These are phyloP conservation scores for Rhizoglyphus robini DNA, from an alignment of 1,140 invertebrate species.

Conservation along the genomic window DNA sequence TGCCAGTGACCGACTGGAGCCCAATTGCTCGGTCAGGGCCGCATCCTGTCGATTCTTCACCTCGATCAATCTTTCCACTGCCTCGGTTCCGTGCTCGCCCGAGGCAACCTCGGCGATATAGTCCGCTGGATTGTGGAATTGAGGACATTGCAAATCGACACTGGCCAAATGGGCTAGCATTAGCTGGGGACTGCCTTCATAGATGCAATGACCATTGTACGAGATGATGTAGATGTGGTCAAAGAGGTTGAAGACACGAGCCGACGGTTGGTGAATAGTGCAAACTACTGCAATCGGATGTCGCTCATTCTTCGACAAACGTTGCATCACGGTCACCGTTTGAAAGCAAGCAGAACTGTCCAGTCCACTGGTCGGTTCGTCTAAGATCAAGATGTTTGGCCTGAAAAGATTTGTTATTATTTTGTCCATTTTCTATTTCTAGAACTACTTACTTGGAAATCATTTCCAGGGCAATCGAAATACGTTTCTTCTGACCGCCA, in stretches of 20 bases:
- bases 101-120: slow-evolving; percentile 23
- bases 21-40: background rate
- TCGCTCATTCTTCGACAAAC: slow-evolving; percentile 35
- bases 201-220: slow-evolving; percentile 18
- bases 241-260: slow-evolving; percentile 65
- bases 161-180: slow-evolving; percentile 1
- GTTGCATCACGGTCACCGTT: slow-evolving; percentile 49
- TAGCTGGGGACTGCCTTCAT: slow-evolving; percentile 13
- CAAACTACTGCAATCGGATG: slow-evolving; percentile 49
- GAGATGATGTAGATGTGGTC: slow-evolving; percentile 43
- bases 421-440: background rate
- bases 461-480: slow-evolving; percentile 83
- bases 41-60: background rate
- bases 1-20: background rate
- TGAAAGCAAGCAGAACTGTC: slow-evolving; percentile 63
- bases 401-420: background rate
- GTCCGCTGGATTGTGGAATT: slow-evolving; percentile 23
- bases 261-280: slow-evolving; percentile 74
- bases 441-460: slow-evolving; percentile 37
- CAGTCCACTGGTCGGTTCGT: slow-evolving; percentile 66
- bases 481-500: slow-evolving; percentile 78
- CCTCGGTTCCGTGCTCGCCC: slow-evolving; percentile 20
- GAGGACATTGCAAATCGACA: slow-evolving; percentile 18
- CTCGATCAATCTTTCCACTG: slow-evolving; percentile 1
- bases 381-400: slow-evolving; percentile 47